Base-by-base conservation (phyloP, 2,113 vertebrate genomes). In the Rana temporaria region DNA sequence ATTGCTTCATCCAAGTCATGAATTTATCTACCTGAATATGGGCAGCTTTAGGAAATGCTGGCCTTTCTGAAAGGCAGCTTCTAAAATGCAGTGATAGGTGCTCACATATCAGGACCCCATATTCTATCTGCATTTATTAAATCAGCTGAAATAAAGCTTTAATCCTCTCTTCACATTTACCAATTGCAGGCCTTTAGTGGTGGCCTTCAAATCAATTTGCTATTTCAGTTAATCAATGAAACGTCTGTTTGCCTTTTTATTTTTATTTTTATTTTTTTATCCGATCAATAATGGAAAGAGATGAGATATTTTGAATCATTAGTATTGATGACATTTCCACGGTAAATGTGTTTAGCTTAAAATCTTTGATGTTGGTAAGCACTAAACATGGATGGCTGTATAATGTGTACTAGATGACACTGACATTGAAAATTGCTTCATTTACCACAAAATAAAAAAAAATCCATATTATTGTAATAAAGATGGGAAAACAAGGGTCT, bases 171-270 rank as follows among this genome's bases (percentile, higher is more conserved):
- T 24, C 52, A 20, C 56, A 20, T 80, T 71, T 80, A 80, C 78
- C 57, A 80, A 71, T 80, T 20, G 7, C 32, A 48, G 38, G 2
- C 22, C 67, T 71, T 71, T 80, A 80, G 71, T 62, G 56, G 67
- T 19, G 53, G 67, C 67, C 38, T 71, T 71, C 32, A 52, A 59
- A 71, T 70, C 78, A 62, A 69, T 80, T 38, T 22, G 18, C 52
- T 48, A 16, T 70, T 70, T 71, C 34, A 53, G 56, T 38, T 71
- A 80, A 71, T 80, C 78, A 4, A 80, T 80, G 56, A 52, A 34
- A 26, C 62, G 78, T 42, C 57, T 59, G 55, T 79, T 79, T 60
- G 65, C 60, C 65, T 79, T 79, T 71, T 80, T 71, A 59, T 80
- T 80, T 80, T 71, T 56, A 80, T 63, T 80, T 52, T 48, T 48